A percentile compares a stretch with the other conserved stretches of the same genome.
Evolutionary conservation across 2,888 invertebrate genomes (phyloP).

Genomic region (Cephus sareptanus): DNA sequence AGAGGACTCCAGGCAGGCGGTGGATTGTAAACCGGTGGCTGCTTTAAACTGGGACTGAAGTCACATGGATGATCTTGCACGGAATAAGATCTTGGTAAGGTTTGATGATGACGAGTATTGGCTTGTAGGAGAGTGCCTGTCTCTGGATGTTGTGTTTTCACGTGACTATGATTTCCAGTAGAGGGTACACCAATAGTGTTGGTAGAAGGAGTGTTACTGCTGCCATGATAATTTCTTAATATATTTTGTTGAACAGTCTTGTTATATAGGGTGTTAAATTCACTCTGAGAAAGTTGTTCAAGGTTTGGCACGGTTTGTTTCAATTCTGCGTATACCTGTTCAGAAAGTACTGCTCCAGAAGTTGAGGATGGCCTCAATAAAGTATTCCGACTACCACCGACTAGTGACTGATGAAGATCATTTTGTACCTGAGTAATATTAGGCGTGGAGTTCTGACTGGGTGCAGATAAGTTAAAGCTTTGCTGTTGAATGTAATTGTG

Average conservation of each 20-base stretch:
- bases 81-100: constrained; percentile 41
- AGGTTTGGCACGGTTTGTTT: constrained; percentile 61
- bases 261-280: constrained; percentile 63
- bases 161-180: constrained; percentile 27
- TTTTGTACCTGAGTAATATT: constrained; percentile 47
- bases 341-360: constrained; percentile 48
- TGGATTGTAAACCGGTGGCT: constrained; percentile 59
- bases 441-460: constrained; percentile 20
- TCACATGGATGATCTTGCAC: constrained; percentile 49
- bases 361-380: constrained; percentile 34
- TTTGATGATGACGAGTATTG: constrained; percentile 40
- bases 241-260: constrained; percentile 63
- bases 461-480: constrained; percentile 22
- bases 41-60: constrained; percentile 56
- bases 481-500: constrained; percentile 27
- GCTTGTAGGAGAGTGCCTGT: constrained; percentile 8
- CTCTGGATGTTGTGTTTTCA: constrained; percentile 20
- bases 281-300: constrained; percentile 61
- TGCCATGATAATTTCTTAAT: constrained; percentile 53
- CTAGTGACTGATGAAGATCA: constrained; percentile 40
- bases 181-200: constrained; percentile 16
- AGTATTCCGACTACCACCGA: constrained; percentile 11
- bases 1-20: constrained; percentile 53
- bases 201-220: constrained; percentile 14
- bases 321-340: constrained; percentile 61